Evolutionary conservation across 2,888 invertebrate species (phyloP), one percentile per base, ranked within the genome.

Genomic region (Scelioninae gen. 1): DNA sequence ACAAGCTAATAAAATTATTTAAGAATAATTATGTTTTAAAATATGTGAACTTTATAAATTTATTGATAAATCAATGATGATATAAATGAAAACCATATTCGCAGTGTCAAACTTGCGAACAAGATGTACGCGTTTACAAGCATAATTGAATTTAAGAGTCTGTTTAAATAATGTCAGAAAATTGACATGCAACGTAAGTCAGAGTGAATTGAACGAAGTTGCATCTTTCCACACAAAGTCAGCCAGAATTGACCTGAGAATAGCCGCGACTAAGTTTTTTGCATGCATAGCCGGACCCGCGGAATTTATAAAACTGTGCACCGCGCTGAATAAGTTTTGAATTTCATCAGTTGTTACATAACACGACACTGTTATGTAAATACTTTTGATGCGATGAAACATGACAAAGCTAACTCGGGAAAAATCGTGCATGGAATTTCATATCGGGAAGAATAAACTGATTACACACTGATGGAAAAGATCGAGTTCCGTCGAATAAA

Each of bases 391-490:
- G 23, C 32, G 32, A 56, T 56, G 68, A 69, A 80, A 75, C 69
- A 69, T 56, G 78, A 75, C 77, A 74, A 76, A 74, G 47, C 77
- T 68, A 56, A 77, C 55, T 65, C 65, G 38, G 31, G 5, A 31
- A 43, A 63, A 69, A 71, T 76, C 81, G 76, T 76, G 76, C 65
- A 38, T 43, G 10, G 81, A 71, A 81, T 81, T 71, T 60, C 49
- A 66, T 68, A 72, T 66, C 31, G 49, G 66, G 53, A 76, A 71
- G 74, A 82, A 77, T 77, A 74, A 77, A 77, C 72, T 82, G 77
- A 82, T 82, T 77, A 74, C 65, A 13, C 23, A 65, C 31, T 72
- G 47, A 82, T 66, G 72, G 53, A 72, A 72, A 72, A 62, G 60
- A 72, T 82, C 76, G 66, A 77, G 76, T 82, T 72, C 38, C 60